A percentile compares a stretch with the other conserved stretches of the same genome.
Evolutionary conservation across 2,888 invertebrate species (phyloP).

Genomic region (Archips xylosteana): DNA sequence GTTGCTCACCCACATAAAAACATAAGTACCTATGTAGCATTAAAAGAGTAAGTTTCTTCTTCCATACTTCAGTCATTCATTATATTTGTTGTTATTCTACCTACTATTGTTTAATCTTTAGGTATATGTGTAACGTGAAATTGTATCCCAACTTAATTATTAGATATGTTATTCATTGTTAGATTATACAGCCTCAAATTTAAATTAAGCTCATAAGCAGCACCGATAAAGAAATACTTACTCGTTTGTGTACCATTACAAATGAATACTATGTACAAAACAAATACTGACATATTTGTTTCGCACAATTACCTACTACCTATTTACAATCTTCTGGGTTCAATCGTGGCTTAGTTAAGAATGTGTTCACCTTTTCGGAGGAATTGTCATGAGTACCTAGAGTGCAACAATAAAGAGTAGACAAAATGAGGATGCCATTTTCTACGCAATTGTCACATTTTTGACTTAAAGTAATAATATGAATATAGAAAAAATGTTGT

Average conservation of each 20-base stretch:
- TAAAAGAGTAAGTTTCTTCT: constrained; percentile 17
- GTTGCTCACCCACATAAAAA: constrained; percentile 18
- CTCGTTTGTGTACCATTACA: not conserved
- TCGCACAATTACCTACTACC: not conserved
- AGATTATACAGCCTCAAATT: not conserved
- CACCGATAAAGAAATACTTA: constrained; percentile 6
- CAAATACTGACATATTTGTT: not conserved
- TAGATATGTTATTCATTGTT: constrained; percentile 22
- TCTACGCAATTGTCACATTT: too few relatives aligned
- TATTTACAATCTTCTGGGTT: not conserved
- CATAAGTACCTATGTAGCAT: not conserved
- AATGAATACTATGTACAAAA: not conserved
- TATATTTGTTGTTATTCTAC: constrained; percentile 44
- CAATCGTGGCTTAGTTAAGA: not conserved
- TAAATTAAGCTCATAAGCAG: constrained; percentile 5
- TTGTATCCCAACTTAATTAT: constrained; percentile 8
- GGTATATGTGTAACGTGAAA: constrained; percentile 42
- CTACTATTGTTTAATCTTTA: constrained; percentile 46
- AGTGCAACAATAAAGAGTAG: too few relatives aligned
- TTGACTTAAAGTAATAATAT: too few relatives aligned
- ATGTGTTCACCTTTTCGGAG: not conserved
- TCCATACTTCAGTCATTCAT: constrained; percentile 18
- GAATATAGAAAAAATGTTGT: too few relatives aligned
- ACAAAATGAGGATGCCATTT: too few relatives aligned
- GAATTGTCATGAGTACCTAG: not conserved